Conservation (phyloP, 2,113 vertebrate species). For the Mixornis gularis region DNA sequence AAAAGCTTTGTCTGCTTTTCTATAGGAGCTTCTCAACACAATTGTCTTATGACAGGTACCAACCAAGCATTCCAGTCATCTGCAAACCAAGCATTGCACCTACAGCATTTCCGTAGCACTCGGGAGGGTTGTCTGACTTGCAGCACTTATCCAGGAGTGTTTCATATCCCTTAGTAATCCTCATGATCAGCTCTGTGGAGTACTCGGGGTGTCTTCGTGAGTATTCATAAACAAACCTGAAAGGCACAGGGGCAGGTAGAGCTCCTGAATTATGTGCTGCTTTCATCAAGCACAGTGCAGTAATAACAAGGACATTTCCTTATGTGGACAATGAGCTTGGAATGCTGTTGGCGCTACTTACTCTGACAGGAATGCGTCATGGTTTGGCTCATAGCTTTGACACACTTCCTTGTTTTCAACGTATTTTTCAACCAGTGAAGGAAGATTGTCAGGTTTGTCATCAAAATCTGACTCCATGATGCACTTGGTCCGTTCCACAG, state of each 20-base stretch:
- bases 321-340: neutral
- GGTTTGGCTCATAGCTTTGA: slow-evolving; percentile 41
- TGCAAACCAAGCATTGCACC: neutral
- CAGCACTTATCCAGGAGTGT: slow-evolving; percentile 67
- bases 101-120: slow-evolving; percentile 55
- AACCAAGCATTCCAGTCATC: neutral
- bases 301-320: neutral
- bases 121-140: slow-evolving; percentile 33
- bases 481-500: slow-evolving; percentile 53
- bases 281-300: neutral
- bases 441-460: slow-evolving; percentile 5
- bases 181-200: slow-evolving; percentile 5
- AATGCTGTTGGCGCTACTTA: slow-evolving; percentile 36
- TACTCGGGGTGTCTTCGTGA: slow-evolving; percentile 44
- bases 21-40: neutral
- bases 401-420: slow-evolving; percentile 56
- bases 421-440: slow-evolving; percentile 1
- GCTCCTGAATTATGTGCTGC: neutral
- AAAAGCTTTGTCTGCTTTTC: neutral
- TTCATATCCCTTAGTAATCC: slow-evolving; percentile 45
- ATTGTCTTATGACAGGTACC: neutral
- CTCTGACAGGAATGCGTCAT: slow-evolving; percentile 52
- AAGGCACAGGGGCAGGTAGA: neutral
- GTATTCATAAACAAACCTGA: slow-evolving; percentile 67
- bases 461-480: neutral